Evolutionary conservation across 2,797 vertebrate genomes (phyloP).

Genomic region (Pangasius mekongensis): DNA sequence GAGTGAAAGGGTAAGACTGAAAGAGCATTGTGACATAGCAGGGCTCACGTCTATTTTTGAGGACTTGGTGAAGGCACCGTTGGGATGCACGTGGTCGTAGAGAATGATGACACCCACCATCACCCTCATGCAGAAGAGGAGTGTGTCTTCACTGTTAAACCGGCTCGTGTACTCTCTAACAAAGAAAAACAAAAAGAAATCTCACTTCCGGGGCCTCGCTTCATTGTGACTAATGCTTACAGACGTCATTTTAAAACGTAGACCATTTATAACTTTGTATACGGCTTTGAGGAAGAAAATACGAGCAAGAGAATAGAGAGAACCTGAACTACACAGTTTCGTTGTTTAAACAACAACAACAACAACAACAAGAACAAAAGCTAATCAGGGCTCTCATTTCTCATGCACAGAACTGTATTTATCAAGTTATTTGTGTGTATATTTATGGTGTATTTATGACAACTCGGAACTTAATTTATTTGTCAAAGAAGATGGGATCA

Average conservation of each 20-base stretch:
- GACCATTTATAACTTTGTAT: background rate
- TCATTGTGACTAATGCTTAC: background rate
- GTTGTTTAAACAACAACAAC: too few species aligned
- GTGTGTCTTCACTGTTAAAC: slow-evolving; percentile 94
- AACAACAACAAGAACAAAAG: too few species aligned
- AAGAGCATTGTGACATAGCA: background rate
- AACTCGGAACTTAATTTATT: background rate
- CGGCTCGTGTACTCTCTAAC: slow-evolving; percentile 92
- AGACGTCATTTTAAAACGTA: background rate
- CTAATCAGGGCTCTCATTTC: background rate
- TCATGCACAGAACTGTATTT: background rate
- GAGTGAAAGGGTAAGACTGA: background rate
- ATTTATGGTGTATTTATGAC: background rate
- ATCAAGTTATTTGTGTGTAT: background rate
- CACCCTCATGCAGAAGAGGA: slow-evolving; percentile 97
- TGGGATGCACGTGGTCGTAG: slow-evolving; percentile 97
- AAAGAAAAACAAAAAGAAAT: background rate
- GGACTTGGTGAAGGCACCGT: slow-evolving; percentile 96
- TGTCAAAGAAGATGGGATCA: background rate
- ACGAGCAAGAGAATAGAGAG: background rate
- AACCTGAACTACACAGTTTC: background rate
- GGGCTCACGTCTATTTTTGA: slow-evolving; percentile 96
- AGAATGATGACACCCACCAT: slow-evolving; percentile 99
- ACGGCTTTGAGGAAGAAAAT: background rate
- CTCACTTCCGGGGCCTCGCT: background rate